Evolutionary conservation across 2,888 invertebrate species (phyloP).

Genomic region (Encarsia formosa): DNA sequence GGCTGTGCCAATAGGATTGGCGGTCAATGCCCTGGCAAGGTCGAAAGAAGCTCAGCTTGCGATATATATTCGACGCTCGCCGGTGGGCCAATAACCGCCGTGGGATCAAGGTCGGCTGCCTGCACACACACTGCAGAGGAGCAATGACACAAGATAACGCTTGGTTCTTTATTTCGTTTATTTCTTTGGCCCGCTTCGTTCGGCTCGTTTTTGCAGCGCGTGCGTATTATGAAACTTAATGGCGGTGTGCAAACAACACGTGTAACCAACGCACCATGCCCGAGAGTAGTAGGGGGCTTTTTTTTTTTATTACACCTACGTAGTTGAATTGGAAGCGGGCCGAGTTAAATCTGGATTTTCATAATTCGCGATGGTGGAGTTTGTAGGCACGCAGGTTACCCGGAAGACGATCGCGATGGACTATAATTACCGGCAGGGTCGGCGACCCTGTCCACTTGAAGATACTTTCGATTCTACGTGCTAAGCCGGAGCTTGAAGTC

Average conservation of each 20-base stretch:
- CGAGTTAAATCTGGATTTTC: no score
- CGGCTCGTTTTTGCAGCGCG: no score
- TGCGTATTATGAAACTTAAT: not conserved
- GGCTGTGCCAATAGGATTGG: constrained; percentile 33
- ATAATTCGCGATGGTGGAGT: no score
- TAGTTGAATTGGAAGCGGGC: no score
- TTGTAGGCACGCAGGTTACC: no score
- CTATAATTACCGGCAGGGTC: no score
- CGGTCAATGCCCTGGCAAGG: constrained; percentile 45
- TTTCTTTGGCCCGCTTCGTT: not conserved
- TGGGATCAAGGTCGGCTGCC: constrained; percentile 44
- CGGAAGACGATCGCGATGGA: no score
- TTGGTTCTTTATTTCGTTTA: not conserved
- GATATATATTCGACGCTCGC: constrained; percentile 21
- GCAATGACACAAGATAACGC: no score
- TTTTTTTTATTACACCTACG: not conserved
- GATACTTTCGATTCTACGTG: no score
- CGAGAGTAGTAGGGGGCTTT: not conserved
- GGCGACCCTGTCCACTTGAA: no score
- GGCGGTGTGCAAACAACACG: not conserved
- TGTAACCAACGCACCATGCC: not conserved
- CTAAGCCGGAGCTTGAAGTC: no score
- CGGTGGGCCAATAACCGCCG: constrained; percentile 45
- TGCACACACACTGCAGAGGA: no score
- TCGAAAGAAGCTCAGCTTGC: constrained; percentile 42